A percentile compares a stretch with the other conserved stretches of the same genome.
phyloP scores from a whole-genome alignment of 2,797 vertebrate species.

The Tinamus major region DNA sequence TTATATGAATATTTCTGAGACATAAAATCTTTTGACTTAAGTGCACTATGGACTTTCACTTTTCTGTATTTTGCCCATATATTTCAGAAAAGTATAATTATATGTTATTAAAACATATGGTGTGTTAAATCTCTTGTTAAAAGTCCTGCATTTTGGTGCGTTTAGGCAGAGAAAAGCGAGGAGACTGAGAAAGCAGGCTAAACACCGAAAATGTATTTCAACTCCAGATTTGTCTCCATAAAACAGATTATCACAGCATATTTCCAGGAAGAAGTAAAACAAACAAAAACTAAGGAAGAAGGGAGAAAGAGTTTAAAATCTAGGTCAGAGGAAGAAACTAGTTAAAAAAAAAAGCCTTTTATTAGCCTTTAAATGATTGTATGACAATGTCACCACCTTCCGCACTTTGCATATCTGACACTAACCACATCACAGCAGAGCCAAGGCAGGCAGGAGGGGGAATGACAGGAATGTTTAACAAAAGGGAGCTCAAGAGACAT shows the following conservation, averaged over 20 bases:
- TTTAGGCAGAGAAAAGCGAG: neutral
- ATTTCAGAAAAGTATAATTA: neutral
- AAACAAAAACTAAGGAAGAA: conserved; percentile 7
- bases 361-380: neutral
- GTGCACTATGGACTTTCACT: neutral
- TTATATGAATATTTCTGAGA: neutral
- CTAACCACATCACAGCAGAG: neutral
- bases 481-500: neutral
- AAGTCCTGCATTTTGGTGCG: neutral
- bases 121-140: neutral
- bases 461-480: neutral
- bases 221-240: conserved; percentile 1
- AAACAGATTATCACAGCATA: neutral
- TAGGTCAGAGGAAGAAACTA: conserved; percentile 39
- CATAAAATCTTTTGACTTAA: neutral
- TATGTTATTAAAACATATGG: neutral
- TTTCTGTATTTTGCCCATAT: neutral
- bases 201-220: neutral
- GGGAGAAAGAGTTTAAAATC: neutral
- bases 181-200: neutral
- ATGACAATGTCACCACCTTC: neutral
- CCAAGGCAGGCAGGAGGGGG: neutral
- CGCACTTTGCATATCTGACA: neutral
- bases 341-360: neutral
- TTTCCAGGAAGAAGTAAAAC: conserved; percentile 54